These are phyloP conservation scores for Phyllopteryx taeniolatus DNA, from an alignment of 2,113 vertebrate species.

Conservation along the genomic window DNA sequence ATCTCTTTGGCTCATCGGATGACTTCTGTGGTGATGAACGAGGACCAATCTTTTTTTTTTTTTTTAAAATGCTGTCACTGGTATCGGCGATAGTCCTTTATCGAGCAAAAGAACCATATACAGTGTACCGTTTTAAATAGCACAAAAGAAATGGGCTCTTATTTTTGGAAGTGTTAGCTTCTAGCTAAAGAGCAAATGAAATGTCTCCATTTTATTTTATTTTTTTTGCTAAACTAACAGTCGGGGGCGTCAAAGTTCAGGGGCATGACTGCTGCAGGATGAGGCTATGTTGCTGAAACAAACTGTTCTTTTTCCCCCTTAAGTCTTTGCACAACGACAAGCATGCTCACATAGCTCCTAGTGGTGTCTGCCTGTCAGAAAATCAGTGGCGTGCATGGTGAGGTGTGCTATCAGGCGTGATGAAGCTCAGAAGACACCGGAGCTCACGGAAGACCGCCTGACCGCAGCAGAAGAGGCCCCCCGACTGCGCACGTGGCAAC, in stretches of 20 bases:
- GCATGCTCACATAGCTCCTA: conserved; percentile 10
- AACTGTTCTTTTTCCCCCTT: conserved; percentile 11
- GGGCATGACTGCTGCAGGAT: conserved; percentile 17
- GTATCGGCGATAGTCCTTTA: conserved; percentile 12
- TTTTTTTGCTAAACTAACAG: conserved; percentile 3
- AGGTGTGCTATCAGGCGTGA: conserved; percentile 55
- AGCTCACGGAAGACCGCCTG: conserved; percentile 49
- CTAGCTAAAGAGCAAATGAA: neutral
- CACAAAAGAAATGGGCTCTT: neutral
- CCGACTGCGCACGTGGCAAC: conserved; percentile 39
- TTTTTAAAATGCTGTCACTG: conserved; percentile 29
- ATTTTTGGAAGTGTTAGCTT: neutral
- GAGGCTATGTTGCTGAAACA: conserved; percentile 18
- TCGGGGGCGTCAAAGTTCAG: conserved; percentile 15
- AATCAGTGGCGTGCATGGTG: conserved; percentile 53
- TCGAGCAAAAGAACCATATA: neutral
- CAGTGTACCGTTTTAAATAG: neutral
- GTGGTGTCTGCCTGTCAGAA: conserved; percentile 59
- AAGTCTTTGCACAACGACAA: conserved; percentile 1
- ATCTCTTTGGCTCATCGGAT: conserved; percentile 51
- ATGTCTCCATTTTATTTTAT: neutral
- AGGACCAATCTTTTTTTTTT: conserved; percentile 13
- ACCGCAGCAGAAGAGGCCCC: conserved; percentile 42
- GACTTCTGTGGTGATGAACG: conserved; percentile 43
- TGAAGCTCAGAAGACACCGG: conserved; percentile 53